Base-by-base conservation (phyloP, 1,140 invertebrate genomes). In the Trialeurodes vaporariorum region DNA sequence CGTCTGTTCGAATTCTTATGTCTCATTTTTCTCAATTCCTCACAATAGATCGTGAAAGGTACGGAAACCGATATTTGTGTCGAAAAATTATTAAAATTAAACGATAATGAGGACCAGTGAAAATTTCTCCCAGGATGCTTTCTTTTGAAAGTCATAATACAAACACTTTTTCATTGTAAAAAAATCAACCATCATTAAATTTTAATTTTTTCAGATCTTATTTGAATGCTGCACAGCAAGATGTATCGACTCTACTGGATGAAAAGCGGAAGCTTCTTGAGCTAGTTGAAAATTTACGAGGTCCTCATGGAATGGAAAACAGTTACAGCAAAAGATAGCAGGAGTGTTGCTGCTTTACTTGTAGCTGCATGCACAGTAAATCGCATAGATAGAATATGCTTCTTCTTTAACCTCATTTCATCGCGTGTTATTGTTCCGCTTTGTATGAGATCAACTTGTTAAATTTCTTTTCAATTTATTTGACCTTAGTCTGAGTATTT, bases 201-300 rank as follows among this genome's bases (percentile, higher is more conserved):
- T n/a, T n/a, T n/a, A n/a, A n/a, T 59, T 70, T 68, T 68, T 68
- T 34, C 49, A 75, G 81, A 69, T 81, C 80, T 1, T 82, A 81
- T 71, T 76, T 88, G 25, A 82, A 70, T 73, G 81, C 83, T 1
- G 87, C 89, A 1, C 87, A 91, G 74, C 87, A 89, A 70, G 85
- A 90, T 64, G 86, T 90, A 1, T 82, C 82, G 22, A 79, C 80
- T 26, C 75, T 91, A 59, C 71, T 90, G 0, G 84, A 86, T 49
- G 89, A 92, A 71, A 92, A 91, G 73, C 84, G 84, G 69, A 82
- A 82, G n/a, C 77, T 92, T 26, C 75, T 90, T 60, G 87, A 90
- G 22, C 61, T 70, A 23, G 66, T 74, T 26, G 68, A 68, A 59
- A 68, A 67, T 64, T 58, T 72, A 12, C 72, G 70, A 84, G 84